Base-by-base conservation (phyloP, 1,140 invertebrate genomes). In the Drosophila ironensis region DNA sequence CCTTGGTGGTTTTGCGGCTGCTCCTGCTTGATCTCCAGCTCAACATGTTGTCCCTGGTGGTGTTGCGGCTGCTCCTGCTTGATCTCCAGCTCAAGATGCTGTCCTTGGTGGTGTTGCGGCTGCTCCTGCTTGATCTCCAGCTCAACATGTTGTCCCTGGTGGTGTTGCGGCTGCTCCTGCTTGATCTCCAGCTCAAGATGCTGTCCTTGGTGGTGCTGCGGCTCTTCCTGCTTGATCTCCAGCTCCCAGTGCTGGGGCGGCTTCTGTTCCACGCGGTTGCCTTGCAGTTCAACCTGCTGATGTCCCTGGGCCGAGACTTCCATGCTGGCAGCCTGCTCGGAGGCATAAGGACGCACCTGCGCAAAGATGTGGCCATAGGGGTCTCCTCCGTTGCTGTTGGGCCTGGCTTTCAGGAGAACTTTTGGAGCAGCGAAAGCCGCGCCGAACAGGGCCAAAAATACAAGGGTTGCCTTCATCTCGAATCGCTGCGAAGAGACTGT, bases 401-500 rank as follows among this genome's bases (percentile, higher is more conserved):
- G 14, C 3, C 20, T 14, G 45, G 20, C 16, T 6, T 16, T 12
- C 12, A 20, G 4, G 16, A 11, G 28, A 5, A 46, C 2, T 9
- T 56, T 78, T 4, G 78, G 68, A 25, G 17, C 68, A 12, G 60
- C 52, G 72, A 81, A 37, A 48, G 57, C 52, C 20, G 48, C 17
- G 12, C 77, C 44, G 24, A 33, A 27, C 37, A 81, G 17, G 4
- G 63, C 41, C 19, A 81, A 40, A 28, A n/a, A n/a, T n/a, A 77
- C 28, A 22, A 82, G 53, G 22, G 51, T 28, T 33, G 38, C 54
- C 54, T 63, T 81, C 77, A 84, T 81, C 11, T 69, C 38, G 25
- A 59, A 20, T 19, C 28, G 16, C n/a, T 47, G 7, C 4, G 16
- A 48, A 38, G 16, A 52, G 45, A 77, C 48, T 84, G 56, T 64